phyloP scores from a whole-genome alignment of 1,140 invertebrate species.

The Drosophila arawakana region DNA sequence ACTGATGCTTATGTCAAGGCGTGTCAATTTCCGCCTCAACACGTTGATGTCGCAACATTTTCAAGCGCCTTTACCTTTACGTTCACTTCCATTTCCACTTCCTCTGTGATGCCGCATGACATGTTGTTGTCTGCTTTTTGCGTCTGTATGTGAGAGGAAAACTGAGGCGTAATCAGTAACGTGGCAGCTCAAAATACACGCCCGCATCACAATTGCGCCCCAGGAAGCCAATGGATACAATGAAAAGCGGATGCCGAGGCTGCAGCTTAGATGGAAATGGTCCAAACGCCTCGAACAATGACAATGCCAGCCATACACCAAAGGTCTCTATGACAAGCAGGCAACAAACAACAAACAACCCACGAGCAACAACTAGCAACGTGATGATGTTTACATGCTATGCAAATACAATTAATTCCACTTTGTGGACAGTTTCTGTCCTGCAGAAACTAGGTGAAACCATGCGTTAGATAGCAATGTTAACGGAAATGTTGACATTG shows the following conservation, averaged over 20 bases:
- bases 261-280: conserved; percentile 46
- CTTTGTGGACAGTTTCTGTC: conserved; percentile 74
- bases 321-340: conserved; percentile 4
- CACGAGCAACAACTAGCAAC: conserved; percentile 39
- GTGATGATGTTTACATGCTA: conserved; percentile 80
- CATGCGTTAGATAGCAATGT: conserved; percentile 33
- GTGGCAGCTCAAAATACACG: conserved; percentile 61
- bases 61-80: conserved; percentile 19
- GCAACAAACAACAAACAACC: too few relatives aligned
- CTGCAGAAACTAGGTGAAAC: conserved; percentile 28
- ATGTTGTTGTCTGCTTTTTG: conserved; percentile 40
- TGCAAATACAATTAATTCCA: conserved; percentile 82
- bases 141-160: conserved; percentile 26
- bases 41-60: conserved; percentile 67
- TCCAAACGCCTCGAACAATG: conserved; percentile 34
- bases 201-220: conserved; percentile 58
- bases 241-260: conserved; percentile 32
- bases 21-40: conserved; percentile 75
- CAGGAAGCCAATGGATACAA: conserved; percentile 77
- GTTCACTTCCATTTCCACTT: conserved; percentile 29
- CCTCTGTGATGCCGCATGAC: conserved; percentile 61
- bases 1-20: conserved; percentile 26
- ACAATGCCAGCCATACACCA: conserved; percentile 24
- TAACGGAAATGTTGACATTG: conserved; percentile 67
- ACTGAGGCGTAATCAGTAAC: conserved; percentile 71